Percentiles rank a stretch among this genome's conserved stretches.
phyloP scores from a whole-genome alignment of 2,797 vertebrate genomes.

The Lithobates sylvaticus region DNA sequence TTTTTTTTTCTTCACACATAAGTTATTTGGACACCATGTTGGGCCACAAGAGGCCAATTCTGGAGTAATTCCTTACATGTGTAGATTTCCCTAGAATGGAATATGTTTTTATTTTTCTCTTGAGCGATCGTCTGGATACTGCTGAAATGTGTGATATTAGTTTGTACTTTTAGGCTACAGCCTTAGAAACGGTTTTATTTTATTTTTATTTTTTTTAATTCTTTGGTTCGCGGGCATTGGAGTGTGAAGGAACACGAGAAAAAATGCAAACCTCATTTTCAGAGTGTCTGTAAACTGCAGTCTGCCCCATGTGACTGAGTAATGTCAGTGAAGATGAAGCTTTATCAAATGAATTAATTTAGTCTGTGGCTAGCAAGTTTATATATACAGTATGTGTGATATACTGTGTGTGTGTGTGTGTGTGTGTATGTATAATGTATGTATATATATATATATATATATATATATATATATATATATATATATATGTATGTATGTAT shows the following conservation, averaged over 20 bases:
- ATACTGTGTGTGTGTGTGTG: too few species aligned
- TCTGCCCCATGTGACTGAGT: background rate
- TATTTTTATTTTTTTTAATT: background rate
- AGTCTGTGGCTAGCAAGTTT: too few species aligned
- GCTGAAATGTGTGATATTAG: conserved; percentile 3
- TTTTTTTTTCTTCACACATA: conserved; percentile 36
- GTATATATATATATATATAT: too few species aligned
- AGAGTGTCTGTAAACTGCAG: background rate
- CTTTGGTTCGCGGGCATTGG: background rate
- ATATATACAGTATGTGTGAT: too few species aligned
- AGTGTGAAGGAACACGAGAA: background rate
- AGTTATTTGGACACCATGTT: conserved; percentile 65
- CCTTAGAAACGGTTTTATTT: too few species aligned
- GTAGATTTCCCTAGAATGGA: conserved; percentile 43
- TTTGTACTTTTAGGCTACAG: background rate
- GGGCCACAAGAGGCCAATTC: conserved; percentile 66
- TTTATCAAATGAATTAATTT: too few species aligned
- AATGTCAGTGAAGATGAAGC: background rate
- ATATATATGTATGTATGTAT: too few species aligned
- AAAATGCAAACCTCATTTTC: background rate
- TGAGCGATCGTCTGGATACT: conserved; percentile 14
- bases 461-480: too few species aligned
- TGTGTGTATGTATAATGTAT: too few species aligned
- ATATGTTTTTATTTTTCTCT: conserved; percentile 17
- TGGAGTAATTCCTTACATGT: conserved; percentile 67